Evolutionary conservation across 2,113 vertebrate species (phyloP).

Genomic region (Andinoacara biseriatus): DNA sequence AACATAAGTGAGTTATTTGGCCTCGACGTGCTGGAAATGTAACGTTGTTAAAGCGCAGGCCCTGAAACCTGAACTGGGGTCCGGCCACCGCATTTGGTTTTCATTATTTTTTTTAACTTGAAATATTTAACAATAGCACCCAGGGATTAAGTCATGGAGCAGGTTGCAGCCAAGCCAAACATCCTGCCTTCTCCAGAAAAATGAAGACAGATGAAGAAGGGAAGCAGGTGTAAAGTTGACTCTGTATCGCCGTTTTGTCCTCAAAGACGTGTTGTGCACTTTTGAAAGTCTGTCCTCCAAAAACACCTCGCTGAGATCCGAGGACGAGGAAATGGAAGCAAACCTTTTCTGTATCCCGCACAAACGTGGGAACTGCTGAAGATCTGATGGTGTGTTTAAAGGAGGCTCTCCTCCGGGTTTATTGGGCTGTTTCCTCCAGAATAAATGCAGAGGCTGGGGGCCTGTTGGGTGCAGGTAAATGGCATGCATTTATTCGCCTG

Average conservation of each 20-base stretch:
- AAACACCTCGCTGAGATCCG: neutral
- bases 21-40: conserved; percentile 71
- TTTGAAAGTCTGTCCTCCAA: neutral
- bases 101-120: conserved; percentile 72
- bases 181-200: conserved; percentile 78
- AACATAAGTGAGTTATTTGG: conserved; percentile 79
- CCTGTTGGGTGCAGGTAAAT: neutral
- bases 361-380: conserved; percentile 44
- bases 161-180: conserved; percentile 79
- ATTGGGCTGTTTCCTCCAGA: neutral
- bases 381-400: conserved; percentile 31
- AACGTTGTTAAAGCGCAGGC: conserved; percentile 74
- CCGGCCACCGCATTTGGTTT: conserved; percentile 76
- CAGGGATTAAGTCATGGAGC: conserved; percentile 81
- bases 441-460: neutral
- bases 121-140: conserved; percentile 79
- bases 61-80: conserved; percentile 69
- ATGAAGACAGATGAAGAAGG: conserved; percentile 76
- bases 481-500: neutral
- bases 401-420: conserved; percentile 20
- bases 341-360: neutral
- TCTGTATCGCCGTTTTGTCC: conserved; percentile 27
- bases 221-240: conserved; percentile 80
- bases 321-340: conserved; percentile 16
- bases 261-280: conserved; percentile 53